Evolutionary conservation across 2,797 vertebrate genomes (phyloP).

Genomic region (Cirrhinus molitorella): DNA sequence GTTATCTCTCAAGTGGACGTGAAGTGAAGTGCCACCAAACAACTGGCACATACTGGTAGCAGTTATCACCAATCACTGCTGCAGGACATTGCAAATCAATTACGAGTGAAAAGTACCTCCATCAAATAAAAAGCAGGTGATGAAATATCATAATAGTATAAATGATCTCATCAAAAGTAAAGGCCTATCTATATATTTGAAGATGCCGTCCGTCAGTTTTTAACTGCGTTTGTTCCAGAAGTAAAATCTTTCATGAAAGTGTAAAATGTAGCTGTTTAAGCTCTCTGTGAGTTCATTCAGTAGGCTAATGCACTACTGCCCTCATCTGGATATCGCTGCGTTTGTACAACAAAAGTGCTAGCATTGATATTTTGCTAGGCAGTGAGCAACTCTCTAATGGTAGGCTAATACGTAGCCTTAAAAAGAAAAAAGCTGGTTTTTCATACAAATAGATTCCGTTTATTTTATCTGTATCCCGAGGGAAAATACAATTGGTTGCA

Average conservation of each 20-base stretch:
- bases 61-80: conserved; percentile 8
- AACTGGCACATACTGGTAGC: conserved; percentile 36
- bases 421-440: background rate
- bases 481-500: conserved; percentile 50
- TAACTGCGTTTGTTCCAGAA: background rate
- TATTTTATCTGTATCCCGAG: conserved; percentile 40
- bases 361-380: conserved; percentile 9
- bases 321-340: conserved; percentile 31
- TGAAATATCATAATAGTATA: background rate
- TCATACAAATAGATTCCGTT: conserved; percentile 40
- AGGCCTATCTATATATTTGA: background rate
- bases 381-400: background rate
- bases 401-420: background rate
- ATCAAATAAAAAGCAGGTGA: background rate
- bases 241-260: background rate
- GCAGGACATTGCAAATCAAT: conserved; percentile 34
- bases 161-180: background rate
- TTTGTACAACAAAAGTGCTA: background rate
- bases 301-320: conserved; percentile 38
- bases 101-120: background rate
- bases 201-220: background rate
- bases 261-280: background rate
- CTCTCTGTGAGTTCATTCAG: background rate
- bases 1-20: conserved; percentile 61
- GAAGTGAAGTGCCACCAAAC: conserved; percentile 28